Evolutionary conservation across 2,888 invertebrate genomes (phyloP).

Genomic region (Maniola hyperantus): DNA sequence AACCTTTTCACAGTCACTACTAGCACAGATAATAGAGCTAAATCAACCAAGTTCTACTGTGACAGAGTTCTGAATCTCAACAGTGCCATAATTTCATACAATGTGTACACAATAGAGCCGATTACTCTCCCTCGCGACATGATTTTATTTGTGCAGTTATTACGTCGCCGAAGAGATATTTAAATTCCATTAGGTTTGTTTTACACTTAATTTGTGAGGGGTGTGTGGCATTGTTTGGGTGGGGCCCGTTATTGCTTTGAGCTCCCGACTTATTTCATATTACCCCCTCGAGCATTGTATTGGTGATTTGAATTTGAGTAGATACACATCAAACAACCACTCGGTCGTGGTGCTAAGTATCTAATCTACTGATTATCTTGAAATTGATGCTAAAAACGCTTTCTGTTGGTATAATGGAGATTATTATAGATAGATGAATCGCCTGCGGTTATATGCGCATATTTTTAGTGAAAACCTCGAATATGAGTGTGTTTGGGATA

Average conservation of each 20-base stretch:
- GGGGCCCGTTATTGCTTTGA: conserved; percentile 68
- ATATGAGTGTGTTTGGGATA: no score
- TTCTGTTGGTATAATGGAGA: conserved; percentile 19
- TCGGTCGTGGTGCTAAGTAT: conserved; percentile 41
- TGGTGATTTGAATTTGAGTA: conserved; percentile 74
- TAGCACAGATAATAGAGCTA: conserved; percentile 40
- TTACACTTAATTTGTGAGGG: conserved; percentile 83
- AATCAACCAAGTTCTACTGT: conserved; percentile 44
- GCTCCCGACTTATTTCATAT: conserved; percentile 66
- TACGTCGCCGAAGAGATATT: conserved; percentile 79
- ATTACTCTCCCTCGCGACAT: conserved; percentile 78
- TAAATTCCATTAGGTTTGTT: conserved; percentile 83
- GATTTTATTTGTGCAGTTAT: conserved; percentile 82
- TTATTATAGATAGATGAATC: no score
- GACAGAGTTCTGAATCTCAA: conserved; percentile 64
- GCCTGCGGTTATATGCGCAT: no score
- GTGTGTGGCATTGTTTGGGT: conserved; percentile 69
- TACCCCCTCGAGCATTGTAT: conserved; percentile 66
- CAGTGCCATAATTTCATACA: conserved; percentile 63
- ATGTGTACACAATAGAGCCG: conserved; percentile 77
- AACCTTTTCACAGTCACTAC: conserved; percentile 64
- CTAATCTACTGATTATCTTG: conserved; percentile 33
- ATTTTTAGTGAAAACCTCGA: no score
- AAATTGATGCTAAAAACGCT: conserved; percentile 28
- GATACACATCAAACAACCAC: conserved; percentile 62